These are phyloP conservation scores for human DNA, from an alignment of 2,113 vertebrate species.

Conservation along the genomic window DNA sequence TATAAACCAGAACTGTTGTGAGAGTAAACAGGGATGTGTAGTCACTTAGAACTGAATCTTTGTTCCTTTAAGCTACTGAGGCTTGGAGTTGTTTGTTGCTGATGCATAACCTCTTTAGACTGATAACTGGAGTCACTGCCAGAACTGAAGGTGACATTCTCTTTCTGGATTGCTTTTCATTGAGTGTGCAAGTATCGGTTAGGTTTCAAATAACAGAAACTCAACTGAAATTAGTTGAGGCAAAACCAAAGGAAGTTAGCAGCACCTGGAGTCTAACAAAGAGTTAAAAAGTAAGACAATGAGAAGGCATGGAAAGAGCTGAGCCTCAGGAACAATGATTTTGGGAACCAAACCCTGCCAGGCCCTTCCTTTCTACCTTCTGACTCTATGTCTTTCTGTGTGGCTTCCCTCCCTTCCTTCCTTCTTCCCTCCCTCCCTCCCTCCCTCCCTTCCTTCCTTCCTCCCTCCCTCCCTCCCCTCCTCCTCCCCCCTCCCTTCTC, in stretches of 20 bases:
- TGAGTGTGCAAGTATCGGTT: neutral
- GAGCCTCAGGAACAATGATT: neutral
- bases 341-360: neutral
- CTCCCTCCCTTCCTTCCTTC: too few relatives aligned
- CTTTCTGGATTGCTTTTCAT: neutral
- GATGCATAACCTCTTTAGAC: neutral
- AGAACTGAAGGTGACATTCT: neutral
- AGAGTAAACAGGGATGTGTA: neutral
- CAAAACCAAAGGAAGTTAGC: neutral
- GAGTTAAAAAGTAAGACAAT: neutral
- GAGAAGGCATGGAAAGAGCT: neutral
- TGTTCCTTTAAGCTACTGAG: neutral
- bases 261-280: neutral
- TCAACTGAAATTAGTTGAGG: neutral
- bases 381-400: neutral
- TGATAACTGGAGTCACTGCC: neutral
- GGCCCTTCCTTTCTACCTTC: neutral
- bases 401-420: too few relatives aligned
- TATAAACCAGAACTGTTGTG: neutral
- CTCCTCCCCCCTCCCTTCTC: too few relatives aligned
- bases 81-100: neutral
- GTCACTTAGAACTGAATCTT: neutral
- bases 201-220: neutral
- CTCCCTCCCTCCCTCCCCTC: too few relatives aligned
- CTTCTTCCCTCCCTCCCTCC: accelerated